Percentiles rank a stretch among this genome's conserved stretches.
These are phyloP conservation scores for Caenorhabditis briggsae DNA, from an alignment of 1,140 invertebrate species.

Conservation along the genomic window DNA sequence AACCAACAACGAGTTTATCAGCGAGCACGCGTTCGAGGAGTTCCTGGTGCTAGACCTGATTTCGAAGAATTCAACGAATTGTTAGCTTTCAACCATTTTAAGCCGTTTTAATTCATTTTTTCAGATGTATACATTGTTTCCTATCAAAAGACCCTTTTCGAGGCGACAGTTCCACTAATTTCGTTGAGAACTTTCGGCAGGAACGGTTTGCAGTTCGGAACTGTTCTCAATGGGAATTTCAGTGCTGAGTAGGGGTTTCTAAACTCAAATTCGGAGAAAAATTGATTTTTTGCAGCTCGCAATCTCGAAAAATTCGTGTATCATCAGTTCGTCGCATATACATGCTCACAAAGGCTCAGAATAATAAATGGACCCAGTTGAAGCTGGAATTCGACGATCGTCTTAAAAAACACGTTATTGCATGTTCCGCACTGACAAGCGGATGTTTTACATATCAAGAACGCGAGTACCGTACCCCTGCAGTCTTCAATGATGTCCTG, in stretches of 20 bases:
- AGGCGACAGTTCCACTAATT: constrained; percentile 11
- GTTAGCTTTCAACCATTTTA: too few relatives aligned
- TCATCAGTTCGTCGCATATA: constrained; percentile 22
- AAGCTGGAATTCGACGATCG: constrained; percentile 5
- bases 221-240: constrained; percentile 30
- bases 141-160: constrained; percentile 17
- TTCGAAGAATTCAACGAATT: not conserved
- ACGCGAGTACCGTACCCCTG: not conserved
- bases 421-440: constrained; percentile 11
- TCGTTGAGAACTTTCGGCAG: constrained; percentile 12
- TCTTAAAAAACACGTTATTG: constrained; percentile 29
- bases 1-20: not conserved
- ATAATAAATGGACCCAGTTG: constrained; percentile 29
- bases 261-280: not conserved
- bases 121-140: constrained; percentile 2
- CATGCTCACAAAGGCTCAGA: not conserved
- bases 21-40: not conserved
- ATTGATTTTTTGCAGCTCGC: constrained; percentile 18
- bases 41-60: constrained; percentile 10
- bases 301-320: constrained; percentile 1
- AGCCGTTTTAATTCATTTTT: not conserved
- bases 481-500: constrained; percentile 16
- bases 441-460: constrained; percentile 41
- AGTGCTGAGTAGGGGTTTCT: not conserved
- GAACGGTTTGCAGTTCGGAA: constrained; percentile 19